A percentile compares a stretch with the other conserved stretches of the same genome.
phyloP scores from a whole-genome alignment of 2,797 vertebrate genomes.

The Crax fasciolata region DNA sequence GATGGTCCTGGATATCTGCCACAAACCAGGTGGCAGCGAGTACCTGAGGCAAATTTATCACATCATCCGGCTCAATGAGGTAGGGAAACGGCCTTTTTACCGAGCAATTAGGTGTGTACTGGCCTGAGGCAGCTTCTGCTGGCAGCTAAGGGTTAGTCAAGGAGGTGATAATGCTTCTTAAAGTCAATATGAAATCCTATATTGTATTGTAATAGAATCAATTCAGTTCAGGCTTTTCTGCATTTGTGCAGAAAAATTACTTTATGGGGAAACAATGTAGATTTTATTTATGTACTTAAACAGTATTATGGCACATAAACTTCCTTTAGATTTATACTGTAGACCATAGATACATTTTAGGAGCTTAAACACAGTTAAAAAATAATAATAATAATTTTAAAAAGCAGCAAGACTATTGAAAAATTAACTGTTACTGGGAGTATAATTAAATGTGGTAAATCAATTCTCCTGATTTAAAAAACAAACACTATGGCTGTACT shows the following conservation, averaged over 20 bases:
- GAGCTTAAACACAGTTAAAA: constrained; percentile 9
- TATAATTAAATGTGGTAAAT: constrained; percentile 27
- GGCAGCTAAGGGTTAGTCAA: constrained; percentile 88
- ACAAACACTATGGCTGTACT: not conserved
- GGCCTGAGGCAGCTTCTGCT: constrained; percentile 92
- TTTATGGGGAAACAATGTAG: constrained; percentile 53
- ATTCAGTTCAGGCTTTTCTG: constrained; percentile 70
- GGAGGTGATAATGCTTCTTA: constrained; percentile 88
- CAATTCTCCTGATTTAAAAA: not conserved
- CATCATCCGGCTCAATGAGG: constrained; percentile 99
- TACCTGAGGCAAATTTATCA: constrained; percentile 99
- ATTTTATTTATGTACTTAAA: constrained; percentile 80
- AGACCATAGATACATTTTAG: constrained; percentile 23
- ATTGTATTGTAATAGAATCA: constrained; percentile 79
- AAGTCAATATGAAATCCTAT: constrained; percentile 85
- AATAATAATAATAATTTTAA: not conserved
- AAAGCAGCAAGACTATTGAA: not conserved
- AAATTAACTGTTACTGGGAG: constrained; percentile 31
- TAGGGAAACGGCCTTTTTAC: constrained; percentile 95
- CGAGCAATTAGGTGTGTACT: constrained; percentile 97
- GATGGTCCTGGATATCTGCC: constrained; percentile 98
- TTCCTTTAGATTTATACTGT: constrained; percentile 48
- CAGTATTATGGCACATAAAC: constrained; percentile 73
- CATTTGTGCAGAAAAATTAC: constrained; percentile 70
- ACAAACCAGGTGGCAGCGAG: constrained; percentile 96